Evolutionary conservation across 2,888 invertebrate species (phyloP).

Genomic region (Anthophora plumipes): DNA sequence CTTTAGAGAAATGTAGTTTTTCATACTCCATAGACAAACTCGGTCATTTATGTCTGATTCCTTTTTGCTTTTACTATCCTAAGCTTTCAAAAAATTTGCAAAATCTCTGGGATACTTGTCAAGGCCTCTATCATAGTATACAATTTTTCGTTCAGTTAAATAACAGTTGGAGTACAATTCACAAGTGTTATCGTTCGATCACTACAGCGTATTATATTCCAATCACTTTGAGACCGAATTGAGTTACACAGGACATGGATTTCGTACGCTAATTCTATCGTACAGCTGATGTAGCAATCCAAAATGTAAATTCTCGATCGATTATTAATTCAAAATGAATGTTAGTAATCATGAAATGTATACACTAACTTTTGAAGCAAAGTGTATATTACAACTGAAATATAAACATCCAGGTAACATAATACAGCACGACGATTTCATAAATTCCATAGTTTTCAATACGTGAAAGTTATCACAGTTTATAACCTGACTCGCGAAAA

Average conservation of each 20-base stretch:
- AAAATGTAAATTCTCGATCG: slow-evolving; percentile 32
- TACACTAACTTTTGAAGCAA: background rate
- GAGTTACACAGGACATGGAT: slow-evolving; percentile 32
- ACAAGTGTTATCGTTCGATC: background rate
- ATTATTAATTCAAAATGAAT: slow-evolving; percentile 16
- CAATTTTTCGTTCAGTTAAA: no score
- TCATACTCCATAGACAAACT: no score
- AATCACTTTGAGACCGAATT: slow-evolving; percentile 16
- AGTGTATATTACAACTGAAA: background rate
- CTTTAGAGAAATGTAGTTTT: no score
- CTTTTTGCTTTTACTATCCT: no score
- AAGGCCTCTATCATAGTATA: no score
- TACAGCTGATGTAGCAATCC: background rate
- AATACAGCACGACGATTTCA: background rate
- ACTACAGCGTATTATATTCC: background rate
- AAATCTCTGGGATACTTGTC: no score
- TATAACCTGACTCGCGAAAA: background rate
- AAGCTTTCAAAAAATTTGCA: no score
- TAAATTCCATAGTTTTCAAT: background rate
- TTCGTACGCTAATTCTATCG: slow-evolving; percentile 11
- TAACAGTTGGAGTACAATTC: no score
- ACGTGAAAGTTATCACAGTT: background rate
- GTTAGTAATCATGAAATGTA: slow-evolving; percentile 1
- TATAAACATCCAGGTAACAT: background rate
- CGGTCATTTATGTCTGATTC: no score